Evolutionary conservation across 2,888 invertebrate species (phyloP).

Genomic region (Aelia acuminata): DNA sequence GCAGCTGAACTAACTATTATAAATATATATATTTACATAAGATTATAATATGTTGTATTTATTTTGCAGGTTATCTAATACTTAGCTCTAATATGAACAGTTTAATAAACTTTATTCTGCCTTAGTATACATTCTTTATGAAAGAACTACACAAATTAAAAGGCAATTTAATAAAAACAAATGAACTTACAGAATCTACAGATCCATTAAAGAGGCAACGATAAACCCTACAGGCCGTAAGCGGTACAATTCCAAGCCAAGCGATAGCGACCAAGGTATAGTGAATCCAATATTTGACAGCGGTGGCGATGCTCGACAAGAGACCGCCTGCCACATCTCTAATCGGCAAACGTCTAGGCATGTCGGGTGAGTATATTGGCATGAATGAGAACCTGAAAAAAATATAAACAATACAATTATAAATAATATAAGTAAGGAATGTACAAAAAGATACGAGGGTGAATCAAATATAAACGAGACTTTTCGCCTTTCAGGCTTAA

Average conservation of each 20-base stretch:
- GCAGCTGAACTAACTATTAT: too few relatives aligned
- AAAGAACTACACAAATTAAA: too few relatives aligned
- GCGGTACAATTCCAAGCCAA: constrained; percentile 96
- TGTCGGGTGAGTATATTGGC: constrained; percentile 99
- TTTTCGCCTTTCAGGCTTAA: too few relatives aligned
- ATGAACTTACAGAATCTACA: constrained; percentile 79
- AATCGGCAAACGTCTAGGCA: constrained; percentile 97
- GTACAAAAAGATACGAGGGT: too few relatives aligned
- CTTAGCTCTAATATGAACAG: too few relatives aligned
- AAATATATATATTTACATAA: too few relatives aligned
- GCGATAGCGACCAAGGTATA: constrained; percentile 97
- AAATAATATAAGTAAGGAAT: too few relatives aligned
- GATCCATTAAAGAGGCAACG: constrained; percentile 93
- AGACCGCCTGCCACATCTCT: constrained; percentile 93
- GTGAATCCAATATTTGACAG: constrained; percentile 96
- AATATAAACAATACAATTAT: background rate
- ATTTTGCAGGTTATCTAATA: too few relatives aligned
- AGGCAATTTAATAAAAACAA: background rate
- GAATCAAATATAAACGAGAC: too few relatives aligned
- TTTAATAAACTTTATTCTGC: too few relatives aligned
- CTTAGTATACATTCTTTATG: too few relatives aligned
- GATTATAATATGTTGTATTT: too few relatives aligned
- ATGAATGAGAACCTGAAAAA: constrained; percentile 92
- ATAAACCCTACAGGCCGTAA: constrained; percentile 96
- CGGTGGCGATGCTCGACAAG: constrained; percentile 89